Base-by-base conservation (phyloP, 2,888 invertebrate genomes). In the Xanthia togata region DNA sequence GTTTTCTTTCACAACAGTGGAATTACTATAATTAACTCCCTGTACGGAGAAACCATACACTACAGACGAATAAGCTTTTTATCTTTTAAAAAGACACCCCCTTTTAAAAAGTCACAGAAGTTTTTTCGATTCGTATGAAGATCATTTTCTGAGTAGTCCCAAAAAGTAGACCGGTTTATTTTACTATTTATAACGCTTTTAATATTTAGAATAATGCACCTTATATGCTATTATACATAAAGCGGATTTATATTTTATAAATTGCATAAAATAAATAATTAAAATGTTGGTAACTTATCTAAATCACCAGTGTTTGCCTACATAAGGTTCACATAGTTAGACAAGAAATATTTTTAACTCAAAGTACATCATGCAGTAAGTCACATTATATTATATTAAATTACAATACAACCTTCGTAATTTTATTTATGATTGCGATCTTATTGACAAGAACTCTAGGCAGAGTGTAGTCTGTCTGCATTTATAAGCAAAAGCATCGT, bases 401-500 rank as follows among this genome's bases (percentile, higher is more conserved):
- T 47, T 4, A 47, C n/a, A 64, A 50, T 53, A 60, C 57, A 67
- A 78, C 26, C 57, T 67, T 78, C 67, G 38, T 26, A 72, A 65
- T 64, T n/a, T 20, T 41, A 57, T 47, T 41, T 12, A 68, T 23
- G 50, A 50, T 20, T 80, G 4, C 12, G 5, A 69, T 53, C n/a
- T 35, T 44, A 31, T 35, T 57, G 17, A 6, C 12, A 35, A 17
- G 23, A 8, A 20, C 23, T 50, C 0, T 41, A 63, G 31, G 31
- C 41, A 47, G 26, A 65, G 35, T 47, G 1, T 62, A 8, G 35
- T 31, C 31, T 14, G 8, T 69, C 31, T 75, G 60, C 75, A 50
- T 67, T 62, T 83, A 44, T 47, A 79, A 73, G 78, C 80, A 53
- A 41, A 83, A 79, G 60, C 73, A 79, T 73, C 35, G 6, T 60